Conservation (phyloP, 2,113 vertebrate species). For the Vicugna pacos region DNA sequence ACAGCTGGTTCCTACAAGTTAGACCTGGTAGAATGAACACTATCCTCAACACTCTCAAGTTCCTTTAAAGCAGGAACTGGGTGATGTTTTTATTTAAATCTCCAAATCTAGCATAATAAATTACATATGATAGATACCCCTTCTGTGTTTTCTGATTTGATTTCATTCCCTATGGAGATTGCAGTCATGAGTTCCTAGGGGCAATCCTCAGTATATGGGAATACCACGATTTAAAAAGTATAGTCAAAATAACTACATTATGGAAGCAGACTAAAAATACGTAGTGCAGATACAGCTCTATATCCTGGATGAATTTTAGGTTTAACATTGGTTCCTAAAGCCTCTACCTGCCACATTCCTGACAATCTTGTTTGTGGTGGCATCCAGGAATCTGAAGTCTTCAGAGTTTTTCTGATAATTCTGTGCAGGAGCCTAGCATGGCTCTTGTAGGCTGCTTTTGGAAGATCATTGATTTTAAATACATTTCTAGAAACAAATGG, state of each 20-base stretch:
- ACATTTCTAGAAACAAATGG: neutral
- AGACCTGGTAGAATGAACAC: neutral
- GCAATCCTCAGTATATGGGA: neutral
- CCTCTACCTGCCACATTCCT: neutral
- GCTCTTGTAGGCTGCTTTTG: neutral
- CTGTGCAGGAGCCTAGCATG: neutral
- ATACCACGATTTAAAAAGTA: neutral
- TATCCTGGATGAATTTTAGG: neutral
- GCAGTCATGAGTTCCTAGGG: neutral
- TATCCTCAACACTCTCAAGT: neutral
- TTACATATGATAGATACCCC: neutral
- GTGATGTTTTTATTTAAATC: neutral
- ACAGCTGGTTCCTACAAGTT: neutral
- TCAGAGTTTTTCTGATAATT: neutral
- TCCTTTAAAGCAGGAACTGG: neutral
- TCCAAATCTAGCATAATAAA: neutral
- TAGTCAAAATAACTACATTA: neutral
- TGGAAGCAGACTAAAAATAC: neutral
- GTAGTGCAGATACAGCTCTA: neutral
- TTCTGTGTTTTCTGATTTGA: constrained; percentile 6
- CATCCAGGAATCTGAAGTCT: neutral
- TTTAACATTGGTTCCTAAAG: neutral
- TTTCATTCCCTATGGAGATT: neutral
- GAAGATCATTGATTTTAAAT: neutral
- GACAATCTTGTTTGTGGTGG: neutral